Percentiles rank a stretch among this genome's conserved stretches.
Conservation (phyloP, 1,140 invertebrate species). For the Belonocnema kinseyi region DNA sequence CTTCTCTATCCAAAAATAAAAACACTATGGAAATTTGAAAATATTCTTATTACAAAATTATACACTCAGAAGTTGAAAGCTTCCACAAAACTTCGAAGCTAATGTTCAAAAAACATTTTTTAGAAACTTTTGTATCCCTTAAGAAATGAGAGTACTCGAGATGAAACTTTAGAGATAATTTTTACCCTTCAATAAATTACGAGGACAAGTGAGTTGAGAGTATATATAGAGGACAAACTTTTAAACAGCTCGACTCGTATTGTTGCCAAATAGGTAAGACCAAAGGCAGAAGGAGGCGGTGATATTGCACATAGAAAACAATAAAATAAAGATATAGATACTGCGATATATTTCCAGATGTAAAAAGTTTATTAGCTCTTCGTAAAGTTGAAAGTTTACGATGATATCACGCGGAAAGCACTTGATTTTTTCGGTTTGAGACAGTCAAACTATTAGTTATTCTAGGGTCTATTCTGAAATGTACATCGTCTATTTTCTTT, state of each 20-base stretch:
- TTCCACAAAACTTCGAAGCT: too few species aligned
- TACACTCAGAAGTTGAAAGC: constrained; percentile 19
- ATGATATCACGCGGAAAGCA: neutral
- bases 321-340: constrained; percentile 3
- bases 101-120: neutral
- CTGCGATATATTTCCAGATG: neutral
- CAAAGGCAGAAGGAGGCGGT: constrained; percentile 41
- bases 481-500: too few species aligned
- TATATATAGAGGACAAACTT: constrained; percentile 5
- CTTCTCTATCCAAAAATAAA: constrained; percentile 39
- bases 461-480: too few species aligned
- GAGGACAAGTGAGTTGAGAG: neutral
- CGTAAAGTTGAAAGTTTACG: neutral
- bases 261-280: constrained; percentile 1
- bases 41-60: constrained; percentile 39
- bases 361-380: neutral
- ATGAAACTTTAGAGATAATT: neutral
- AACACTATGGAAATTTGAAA: constrained; percentile 42
- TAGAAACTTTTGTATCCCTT: neutral
- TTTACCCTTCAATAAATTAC: neutral
- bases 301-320: neutral
- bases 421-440: neutral
- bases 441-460: too few species aligned
- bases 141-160: neutral
- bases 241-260: constrained; percentile 1